Base-by-base conservation (phyloP, 2,797 vertebrate genomes). In the Lutjanus argentimaculatus region DNA sequence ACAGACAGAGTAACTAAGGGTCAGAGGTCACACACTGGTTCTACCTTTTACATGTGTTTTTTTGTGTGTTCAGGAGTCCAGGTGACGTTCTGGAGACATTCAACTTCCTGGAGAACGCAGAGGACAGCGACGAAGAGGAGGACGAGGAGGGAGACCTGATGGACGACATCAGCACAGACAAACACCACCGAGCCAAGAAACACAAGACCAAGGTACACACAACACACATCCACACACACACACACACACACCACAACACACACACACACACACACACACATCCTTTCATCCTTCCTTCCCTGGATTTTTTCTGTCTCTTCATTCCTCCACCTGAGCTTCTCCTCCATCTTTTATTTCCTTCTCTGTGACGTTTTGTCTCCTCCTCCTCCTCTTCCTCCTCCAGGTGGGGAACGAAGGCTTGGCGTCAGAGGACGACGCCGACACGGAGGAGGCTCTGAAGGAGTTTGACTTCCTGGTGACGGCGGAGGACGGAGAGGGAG, bases 391-490 rank as follows among this genome's bases (percentile, higher is more conserved):
- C 11, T 21, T 49, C 61, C 16, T 59, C 22, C 51, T 22, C 0
- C 77, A 99, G 98, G 97, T 99, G 79, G 98, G 97, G 85, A 99
- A 99, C 89, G 98, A 99, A 94, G 98, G 98, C 67, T 96, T 99
- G 94, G 98, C 98, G 36, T 97, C 98, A 16, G 98, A 99, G 77
- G 98, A 99, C 61, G 98, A 99, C 67, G 95, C 97, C 0, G 98
- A 99, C 95, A 99, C 98, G 43, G 98, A 99, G 92, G 98, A 99
- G 94, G 98, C 97, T 2, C 94, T 99, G 91, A 99, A 99, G 94
- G 98, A 99, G 93, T 99, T 99, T 95, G 98, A 99, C 94, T 99
- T 99, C 93, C 94, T 99, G 95, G 98, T 99, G 80, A 98, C 97
- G 42, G 97, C 97, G n/a, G 98, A 99, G 94, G 98, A 99, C 69